A percentile compares a stretch with the other conserved stretches of the same genome.
phyloP scores from a whole-genome alignment of 2,113 vertebrate species.

The Callorhinus ursinus region DNA sequence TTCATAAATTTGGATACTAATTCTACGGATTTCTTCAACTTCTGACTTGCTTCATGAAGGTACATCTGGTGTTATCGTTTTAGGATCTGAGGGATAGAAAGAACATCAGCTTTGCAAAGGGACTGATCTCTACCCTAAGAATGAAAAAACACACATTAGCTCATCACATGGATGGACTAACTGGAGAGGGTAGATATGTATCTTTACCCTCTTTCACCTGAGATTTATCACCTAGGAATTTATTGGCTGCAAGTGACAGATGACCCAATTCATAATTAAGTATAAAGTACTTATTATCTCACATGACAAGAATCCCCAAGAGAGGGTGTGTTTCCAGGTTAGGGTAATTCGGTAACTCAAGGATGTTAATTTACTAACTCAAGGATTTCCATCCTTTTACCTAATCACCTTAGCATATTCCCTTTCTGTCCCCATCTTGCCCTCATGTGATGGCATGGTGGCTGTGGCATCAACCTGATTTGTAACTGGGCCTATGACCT shows the following conservation, averaged over 20 bases:
- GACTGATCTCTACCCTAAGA: neutral
- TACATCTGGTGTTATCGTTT: too few species aligned
- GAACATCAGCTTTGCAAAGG: neutral
- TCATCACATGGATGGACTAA: too few species aligned
- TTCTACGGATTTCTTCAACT: neutral
- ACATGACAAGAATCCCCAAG: neutral
- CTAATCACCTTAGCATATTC: accelerated
- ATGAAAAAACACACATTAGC: neutral
- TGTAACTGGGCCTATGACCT: neutral
- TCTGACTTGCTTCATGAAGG: neutral
- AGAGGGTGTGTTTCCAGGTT: neutral
- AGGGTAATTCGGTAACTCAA: neutral
- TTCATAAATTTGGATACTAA: neutral
- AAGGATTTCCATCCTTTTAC: neutral
- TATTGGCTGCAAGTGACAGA: neutral
- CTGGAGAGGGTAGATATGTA: neutral
- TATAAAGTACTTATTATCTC: neutral
- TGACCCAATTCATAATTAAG: neutral
- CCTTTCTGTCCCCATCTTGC: neutral
- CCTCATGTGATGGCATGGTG: accelerated
- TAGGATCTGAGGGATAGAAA: neutral
- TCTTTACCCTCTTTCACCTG: neutral
- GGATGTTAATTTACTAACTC: neutral
- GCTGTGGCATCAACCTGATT: neutral
- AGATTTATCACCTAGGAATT: neutral